These are phyloP conservation scores for Phyllostomus hastatus DNA, from an alignment of 2,113 vertebrate genomes.

Conservation along the genomic window DNA sequence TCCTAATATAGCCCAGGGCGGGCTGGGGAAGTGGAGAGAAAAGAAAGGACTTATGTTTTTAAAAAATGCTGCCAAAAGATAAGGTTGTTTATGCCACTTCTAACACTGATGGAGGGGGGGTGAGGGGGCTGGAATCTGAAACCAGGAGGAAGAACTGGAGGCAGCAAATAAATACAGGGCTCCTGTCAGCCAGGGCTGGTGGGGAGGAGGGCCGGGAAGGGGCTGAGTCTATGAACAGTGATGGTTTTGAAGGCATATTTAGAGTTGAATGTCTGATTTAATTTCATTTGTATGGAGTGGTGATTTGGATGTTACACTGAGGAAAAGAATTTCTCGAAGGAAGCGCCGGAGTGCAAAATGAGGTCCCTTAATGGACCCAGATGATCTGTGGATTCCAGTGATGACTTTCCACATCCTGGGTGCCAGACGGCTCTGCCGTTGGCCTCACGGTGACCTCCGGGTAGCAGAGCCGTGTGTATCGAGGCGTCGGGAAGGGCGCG, in stretches of 20 bases:
- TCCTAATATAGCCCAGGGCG: fast-evolving
- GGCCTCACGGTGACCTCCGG: not conserved
- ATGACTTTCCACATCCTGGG: not conserved
- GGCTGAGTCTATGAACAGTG: not conserved
- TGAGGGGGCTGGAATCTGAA: not conserved
- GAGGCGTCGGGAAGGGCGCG: not conserved
- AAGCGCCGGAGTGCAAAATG: not conserved
- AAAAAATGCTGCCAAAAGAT: conserved; percentile 38
- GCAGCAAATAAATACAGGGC: not conserved
- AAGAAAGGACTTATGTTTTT: not conserved
- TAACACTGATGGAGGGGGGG: not conserved
- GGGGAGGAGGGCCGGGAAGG: not conserved
- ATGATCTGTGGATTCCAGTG: not conserved
- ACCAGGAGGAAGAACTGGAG: not conserved
- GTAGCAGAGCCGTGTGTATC: not conserved
- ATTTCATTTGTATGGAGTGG: not conserved
- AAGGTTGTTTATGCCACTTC: conserved; percentile 38
- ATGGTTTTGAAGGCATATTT: not conserved
- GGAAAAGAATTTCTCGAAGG: not conserved
- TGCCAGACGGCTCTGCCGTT: not conserved
- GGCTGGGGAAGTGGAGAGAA: too few relatives aligned
- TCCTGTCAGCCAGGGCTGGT: not conserved
- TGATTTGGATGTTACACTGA: not conserved
- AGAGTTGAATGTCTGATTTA: not conserved
- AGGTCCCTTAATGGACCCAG: not conserved